phyloP scores from a whole-genome alignment of 2,888 invertebrate species.

The Drosophila quinaria region DNA sequence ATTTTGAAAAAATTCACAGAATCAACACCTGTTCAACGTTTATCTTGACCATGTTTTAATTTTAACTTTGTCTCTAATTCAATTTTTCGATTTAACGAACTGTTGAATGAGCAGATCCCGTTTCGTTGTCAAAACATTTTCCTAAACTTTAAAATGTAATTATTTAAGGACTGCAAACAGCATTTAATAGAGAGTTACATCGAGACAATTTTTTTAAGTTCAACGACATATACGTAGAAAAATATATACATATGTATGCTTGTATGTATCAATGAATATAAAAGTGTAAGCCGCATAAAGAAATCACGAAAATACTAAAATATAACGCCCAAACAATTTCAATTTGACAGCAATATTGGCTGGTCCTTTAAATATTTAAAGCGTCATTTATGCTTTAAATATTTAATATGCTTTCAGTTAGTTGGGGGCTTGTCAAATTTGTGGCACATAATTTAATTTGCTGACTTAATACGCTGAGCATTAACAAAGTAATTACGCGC shows the following conservation, averaged over 20 bases:
- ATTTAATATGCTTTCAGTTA: slow-evolving; percentile 37
- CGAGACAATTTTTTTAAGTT: background rate
- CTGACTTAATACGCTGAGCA: slow-evolving; percentile 57
- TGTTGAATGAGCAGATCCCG: background rate
- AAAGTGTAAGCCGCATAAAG: no score
- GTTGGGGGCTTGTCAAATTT: slow-evolving; percentile 22
- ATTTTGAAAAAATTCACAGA: slow-evolving; percentile 27
- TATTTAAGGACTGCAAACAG: slow-evolving; percentile 32
- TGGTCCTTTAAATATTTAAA: slow-evolving; percentile 25
- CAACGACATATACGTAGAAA: background rate
- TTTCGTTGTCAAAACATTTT: background rate
- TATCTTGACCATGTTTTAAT: slow-evolving; percentile 12
- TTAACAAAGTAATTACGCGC: slow-evolving; percentile 77
- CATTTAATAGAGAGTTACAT: background rate
- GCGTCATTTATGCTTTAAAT: slow-evolving; percentile 32
- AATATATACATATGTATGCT: no score
- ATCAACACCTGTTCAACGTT: slow-evolving; percentile 55
- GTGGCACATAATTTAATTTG: slow-evolving; percentile 66
- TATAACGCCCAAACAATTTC: background rate
- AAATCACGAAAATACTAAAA: no score
- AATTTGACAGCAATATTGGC: background rate
- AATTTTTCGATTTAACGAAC: slow-evolving; percentile 40
- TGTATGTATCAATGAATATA: no score
- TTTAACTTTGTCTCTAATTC: slow-evolving; percentile 47
- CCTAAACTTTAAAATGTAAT: slow-evolving; percentile 57